Base-by-base conservation (phyloP, 2,113 vertebrate genomes). In the Atlantisia rogersi region DNA sequence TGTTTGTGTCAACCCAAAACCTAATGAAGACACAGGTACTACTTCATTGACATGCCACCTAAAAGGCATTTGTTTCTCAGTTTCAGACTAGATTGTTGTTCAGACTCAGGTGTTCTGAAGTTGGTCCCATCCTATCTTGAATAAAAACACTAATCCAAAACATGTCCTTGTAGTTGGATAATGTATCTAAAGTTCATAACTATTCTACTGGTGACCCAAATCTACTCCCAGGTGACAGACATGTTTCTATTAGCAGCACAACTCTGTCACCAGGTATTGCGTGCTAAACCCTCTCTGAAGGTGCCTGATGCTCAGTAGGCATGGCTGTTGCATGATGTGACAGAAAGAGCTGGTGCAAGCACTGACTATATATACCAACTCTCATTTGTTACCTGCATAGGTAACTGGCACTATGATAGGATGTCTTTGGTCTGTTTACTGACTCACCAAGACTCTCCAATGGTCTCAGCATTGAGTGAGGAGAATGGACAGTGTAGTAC, bases 1-100 rank as follows among this genome's bases (percentile, higher is more conserved):
- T 99, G 53, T 99, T 99, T 55, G 98, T 97, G 12, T 99, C 99
- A 0, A 99, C 99, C 1, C 99, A 99, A 97, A 97, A 98, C 50
- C 95, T 98, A 52, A 92, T 39, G 24, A 98, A 98, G 77, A 98
- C 98, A 42, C 99, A 99, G 97, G 99, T 98, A 91, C 58, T 40
- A 8, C 56, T n/a, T 74, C 16, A 15, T 63, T 78, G 26, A 81
- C 40, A 20, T 86, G 56, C 3, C 75, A 48, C 46, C 25, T 56
- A 62, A 75, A 83, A 81, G 35, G 2, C 39, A 48, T 81, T 71
- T 64, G 7, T 71, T 81, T 69, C 64, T 76, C 85, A 48, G 26
- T 88, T 75, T 84, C 59, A 69, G 65, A 86, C 5, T 35, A 64
- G 48, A 40, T 48, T 22, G 20, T 48, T 22, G 21, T 48, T 48